phyloP scores from a whole-genome alignment of 2,888 invertebrate genomes.

The Mythimna impura region DNA sequence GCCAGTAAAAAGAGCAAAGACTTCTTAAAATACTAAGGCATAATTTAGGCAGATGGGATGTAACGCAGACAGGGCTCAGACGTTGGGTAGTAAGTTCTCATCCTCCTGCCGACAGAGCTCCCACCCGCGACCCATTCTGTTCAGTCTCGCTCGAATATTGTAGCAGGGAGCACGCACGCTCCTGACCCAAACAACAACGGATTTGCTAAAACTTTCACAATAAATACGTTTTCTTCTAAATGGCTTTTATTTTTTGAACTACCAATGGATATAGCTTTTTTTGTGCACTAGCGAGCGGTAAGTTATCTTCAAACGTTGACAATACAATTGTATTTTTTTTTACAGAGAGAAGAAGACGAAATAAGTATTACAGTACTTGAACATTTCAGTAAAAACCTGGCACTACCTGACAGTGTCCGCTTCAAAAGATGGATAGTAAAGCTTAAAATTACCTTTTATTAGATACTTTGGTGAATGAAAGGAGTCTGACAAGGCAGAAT shows the following conservation, averaged over 20 bases:
- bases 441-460: too few species aligned
- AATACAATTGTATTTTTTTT: not conserved
- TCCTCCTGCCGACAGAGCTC: not conserved
- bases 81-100: constrained; percentile 30
- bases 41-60: not conserved
- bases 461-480: too few species aligned
- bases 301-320: not conserved
- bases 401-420: too few species aligned
- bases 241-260: not conserved
- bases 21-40: not conserved
- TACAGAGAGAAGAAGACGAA: too few species aligned
- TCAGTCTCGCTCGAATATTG: constrained; percentile 11
- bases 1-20: not conserved
- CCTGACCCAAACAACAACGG: not conserved
- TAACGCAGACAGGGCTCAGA: constrained; percentile 38
- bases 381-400: too few species aligned
- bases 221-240: not conserved
- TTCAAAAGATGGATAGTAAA: too few species aligned
- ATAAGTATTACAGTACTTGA: not conserved
- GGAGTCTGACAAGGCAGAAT: too few species aligned
- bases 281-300: not conserved
- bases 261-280: too few species aligned
- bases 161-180: constrained; percentile 7
- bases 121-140: not conserved
- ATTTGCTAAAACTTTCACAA: constrained; percentile 2